Evolutionary conservation across 2,888 invertebrate genomes (phyloP).

Genomic region (Papilio demoleus): DNA sequence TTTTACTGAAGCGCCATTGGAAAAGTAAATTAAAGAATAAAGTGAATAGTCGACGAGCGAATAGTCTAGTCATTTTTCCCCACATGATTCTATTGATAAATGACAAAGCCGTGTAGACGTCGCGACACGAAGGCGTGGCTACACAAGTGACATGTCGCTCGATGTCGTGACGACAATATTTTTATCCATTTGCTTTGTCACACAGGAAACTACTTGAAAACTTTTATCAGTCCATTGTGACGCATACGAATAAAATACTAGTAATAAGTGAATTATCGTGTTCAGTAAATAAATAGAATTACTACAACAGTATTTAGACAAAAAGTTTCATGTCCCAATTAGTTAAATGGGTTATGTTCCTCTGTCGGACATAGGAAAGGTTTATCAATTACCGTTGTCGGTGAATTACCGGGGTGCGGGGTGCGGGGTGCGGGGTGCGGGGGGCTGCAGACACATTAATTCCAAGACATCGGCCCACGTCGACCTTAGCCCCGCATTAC

Average conservation of each 20-base stretch:
- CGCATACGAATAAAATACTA: neutral
- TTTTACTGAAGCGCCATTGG: neutral
- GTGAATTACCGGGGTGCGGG: neutral
- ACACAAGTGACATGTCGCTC: neutral
- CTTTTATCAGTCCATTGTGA: neutral
- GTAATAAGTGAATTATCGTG: neutral
- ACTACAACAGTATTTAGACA: neutral
- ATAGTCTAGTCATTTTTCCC: neutral
- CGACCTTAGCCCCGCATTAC: neutral
- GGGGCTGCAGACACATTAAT: slow-evolving; percentile 23
- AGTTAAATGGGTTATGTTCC: neutral
- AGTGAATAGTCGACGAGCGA: neutral
- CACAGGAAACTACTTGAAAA: neutral
- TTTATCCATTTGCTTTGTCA: neutral
- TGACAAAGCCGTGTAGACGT: neutral
- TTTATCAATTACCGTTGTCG: slow-evolving; percentile 15
- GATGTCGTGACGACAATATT: neutral
- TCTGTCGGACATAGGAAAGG: neutral
- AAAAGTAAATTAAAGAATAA: neutral
- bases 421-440: neutral
- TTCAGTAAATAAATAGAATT: neutral
- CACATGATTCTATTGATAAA: neutral
- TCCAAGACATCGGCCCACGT: neutral
- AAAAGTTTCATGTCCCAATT: neutral
- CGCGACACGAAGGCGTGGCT: too few species aligned